A percentile compares a stretch with the other conserved stretches of the same genome.
phyloP scores from a whole-genome alignment of 2,797 vertebrate genomes.

The Chiloscyllium punctatum region DNA sequence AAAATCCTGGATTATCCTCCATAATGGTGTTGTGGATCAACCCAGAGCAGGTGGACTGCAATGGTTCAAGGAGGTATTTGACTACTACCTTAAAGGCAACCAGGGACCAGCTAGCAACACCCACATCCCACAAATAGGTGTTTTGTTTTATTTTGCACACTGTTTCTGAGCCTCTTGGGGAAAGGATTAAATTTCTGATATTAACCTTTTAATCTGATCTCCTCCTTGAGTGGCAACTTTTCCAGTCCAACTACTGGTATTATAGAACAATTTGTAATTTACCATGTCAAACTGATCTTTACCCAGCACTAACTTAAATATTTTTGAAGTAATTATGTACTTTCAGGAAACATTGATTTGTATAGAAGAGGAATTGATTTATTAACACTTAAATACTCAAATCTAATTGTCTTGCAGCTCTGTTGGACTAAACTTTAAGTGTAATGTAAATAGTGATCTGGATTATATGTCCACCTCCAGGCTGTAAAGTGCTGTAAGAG shows the following conservation, averaged over 20 bases:
- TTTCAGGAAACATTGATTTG: neutral
- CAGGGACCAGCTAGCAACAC: no score
- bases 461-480: neutral
- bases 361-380: no score
- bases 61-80: no score
- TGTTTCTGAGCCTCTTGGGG: neutral
- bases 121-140: no score
- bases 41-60: no score
- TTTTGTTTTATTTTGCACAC: no score
- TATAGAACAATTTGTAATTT: neutral
- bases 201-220: neutral
- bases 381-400: neutral
- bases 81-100: no score
- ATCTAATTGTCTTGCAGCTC: neutral
- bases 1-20: no score
- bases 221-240: neutral
- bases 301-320: no score
- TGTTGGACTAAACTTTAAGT: neutral
- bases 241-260: no score
- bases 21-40: no score
- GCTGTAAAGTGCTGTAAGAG: neutral
- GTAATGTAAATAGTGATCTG: neutral
- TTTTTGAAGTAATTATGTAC: neutral
- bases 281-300: neutral
- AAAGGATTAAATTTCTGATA: neutral